phyloP scores from a whole-genome alignment of 1,140 invertebrate species.

The Forficula auricularia region DNA sequence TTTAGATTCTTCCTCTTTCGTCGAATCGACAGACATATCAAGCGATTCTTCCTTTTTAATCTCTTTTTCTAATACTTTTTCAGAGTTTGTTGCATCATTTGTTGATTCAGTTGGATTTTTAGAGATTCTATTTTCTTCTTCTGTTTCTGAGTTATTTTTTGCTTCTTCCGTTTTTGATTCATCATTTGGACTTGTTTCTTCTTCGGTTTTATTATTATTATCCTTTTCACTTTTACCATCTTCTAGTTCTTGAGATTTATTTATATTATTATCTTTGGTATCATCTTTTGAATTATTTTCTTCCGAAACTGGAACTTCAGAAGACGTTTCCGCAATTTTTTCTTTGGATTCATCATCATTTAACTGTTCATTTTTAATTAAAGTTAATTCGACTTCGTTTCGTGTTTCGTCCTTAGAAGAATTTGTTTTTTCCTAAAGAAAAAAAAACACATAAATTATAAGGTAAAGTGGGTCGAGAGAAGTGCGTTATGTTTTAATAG shows the following conservation, averaged over 20 bases:
- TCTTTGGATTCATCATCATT: slow-evolving; percentile 14
- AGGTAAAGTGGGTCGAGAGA: no score
- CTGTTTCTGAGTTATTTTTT: slow-evolving; percentile 12
- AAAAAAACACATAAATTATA: no score
- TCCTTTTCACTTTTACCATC: slow-evolving; percentile 12
- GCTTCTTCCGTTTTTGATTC: slow-evolving; percentile 18
- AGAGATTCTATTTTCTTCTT: no score
- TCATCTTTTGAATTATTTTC: neutral
- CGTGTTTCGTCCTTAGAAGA: slow-evolving; percentile 14
- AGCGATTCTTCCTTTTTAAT: no score
- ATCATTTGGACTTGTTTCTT: slow-evolving; percentile 9
- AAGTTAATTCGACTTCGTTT: slow-evolving; percentile 11
- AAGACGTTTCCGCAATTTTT: slow-evolving; percentile 9
- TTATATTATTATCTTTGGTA: slow-evolving; percentile 13
- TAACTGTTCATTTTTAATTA: slow-evolving; percentile 13
- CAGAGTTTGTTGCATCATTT: no score
- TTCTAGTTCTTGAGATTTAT: slow-evolving; percentile 22
- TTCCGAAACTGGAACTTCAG: slow-evolving; percentile 12
- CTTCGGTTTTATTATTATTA: slow-evolving; percentile 10
- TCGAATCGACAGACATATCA: no score
- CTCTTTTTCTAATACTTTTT: no score
- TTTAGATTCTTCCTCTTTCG: no score
- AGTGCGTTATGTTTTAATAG: no score
- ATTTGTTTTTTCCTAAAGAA: slow-evolving; percentile 4
- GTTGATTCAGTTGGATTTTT: no score